Conservation (phyloP, 1,140 invertebrate species). For the Calephelis virginiensis region DNA sequence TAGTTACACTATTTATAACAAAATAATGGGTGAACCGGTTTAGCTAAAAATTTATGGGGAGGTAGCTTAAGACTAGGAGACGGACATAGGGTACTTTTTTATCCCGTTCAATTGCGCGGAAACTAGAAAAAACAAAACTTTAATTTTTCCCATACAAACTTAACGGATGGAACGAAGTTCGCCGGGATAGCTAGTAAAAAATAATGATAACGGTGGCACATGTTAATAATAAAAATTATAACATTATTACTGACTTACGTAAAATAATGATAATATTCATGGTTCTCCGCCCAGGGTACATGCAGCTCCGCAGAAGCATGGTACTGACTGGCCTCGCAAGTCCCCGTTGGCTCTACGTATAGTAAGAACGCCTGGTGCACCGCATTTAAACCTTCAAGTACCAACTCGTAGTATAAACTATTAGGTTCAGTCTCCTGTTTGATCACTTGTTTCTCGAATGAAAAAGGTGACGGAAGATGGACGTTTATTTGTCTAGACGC, state of each 20-base stretch:
- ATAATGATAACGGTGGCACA: too few relatives aligned
- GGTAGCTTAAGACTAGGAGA: too few relatives aligned
- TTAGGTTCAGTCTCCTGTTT: constrained; percentile 74
- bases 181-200: too few relatives aligned
- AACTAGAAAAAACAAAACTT: too few relatives aligned
- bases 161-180: too few relatives aligned
- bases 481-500: constrained; percentile 78
- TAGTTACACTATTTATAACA: too few relatives aligned
- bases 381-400: constrained; percentile 77
- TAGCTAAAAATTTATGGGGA: too few relatives aligned
- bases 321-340: constrained; percentile 65
- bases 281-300: constrained; percentile 82
- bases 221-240: too few relatives aligned
- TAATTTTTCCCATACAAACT: too few relatives aligned
- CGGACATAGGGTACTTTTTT: too few relatives aligned
- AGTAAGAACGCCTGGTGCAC: constrained; percentile 81
- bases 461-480: constrained; percentile 67
- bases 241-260: constrained; percentile 71
- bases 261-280: constrained; percentile 80
- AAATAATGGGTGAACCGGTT: too few relatives aligned
- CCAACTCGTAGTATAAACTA: constrained; percentile 80
- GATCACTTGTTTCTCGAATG: constrained; percentile 57
- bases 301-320: constrained; percentile 81
- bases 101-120: too few relatives aligned
- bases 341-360: constrained; percentile 77